Evolutionary conservation across 2,888 invertebrate species (phyloP), one percentile per base, ranked within the genome.

Genomic region (Nebria brevicollis): DNA sequence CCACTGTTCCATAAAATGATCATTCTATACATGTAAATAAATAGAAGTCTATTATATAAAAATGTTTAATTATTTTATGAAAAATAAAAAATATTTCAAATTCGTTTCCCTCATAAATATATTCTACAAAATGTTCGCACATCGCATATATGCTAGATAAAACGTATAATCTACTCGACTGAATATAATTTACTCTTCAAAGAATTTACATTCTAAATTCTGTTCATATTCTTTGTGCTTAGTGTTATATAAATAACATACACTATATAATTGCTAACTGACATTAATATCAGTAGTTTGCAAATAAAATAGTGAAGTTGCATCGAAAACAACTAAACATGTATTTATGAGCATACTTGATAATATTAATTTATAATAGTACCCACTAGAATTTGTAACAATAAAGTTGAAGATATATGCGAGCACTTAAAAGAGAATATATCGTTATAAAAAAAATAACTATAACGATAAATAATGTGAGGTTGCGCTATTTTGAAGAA

Each of bases 401-500:
- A 70, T 70, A 70, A 70, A 26, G 25, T 26, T 70, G 70, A 70
- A 70, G 70, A 70, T 20, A 34, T 26, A 70, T 25, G 70, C 25
- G 66, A 26, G 25, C 70, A 70, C 70, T 70, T 70, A 26, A 26
- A 11, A 20, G 11, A 34, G 25, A 70, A 70, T 26, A 70, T 34
- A 34, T 70, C 11, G 25, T 70, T 70, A 26, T 34, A 70, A 70
- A 70, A 70, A 70, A 25, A 15, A 34, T 11, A 70, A 15, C 70
- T 70, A 70, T 34, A 70, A 34, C 70, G 25, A 70, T 70, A 70
- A 70, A 70, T 70, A 70, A 20, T 34, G 70, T 10, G 25, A 70
- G 34, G 70, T 25, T 70, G 70, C 34, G 70, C 70, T 70, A 70
- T 70, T 70, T 70, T 70, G 11, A 70, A 70, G 70, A 70, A 70